A percentile compares a stretch with the other conserved stretches of the same genome.
phyloP scores from a whole-genome alignment of 2,888 invertebrate species.

The Zaprionus obscuricornis region DNA sequence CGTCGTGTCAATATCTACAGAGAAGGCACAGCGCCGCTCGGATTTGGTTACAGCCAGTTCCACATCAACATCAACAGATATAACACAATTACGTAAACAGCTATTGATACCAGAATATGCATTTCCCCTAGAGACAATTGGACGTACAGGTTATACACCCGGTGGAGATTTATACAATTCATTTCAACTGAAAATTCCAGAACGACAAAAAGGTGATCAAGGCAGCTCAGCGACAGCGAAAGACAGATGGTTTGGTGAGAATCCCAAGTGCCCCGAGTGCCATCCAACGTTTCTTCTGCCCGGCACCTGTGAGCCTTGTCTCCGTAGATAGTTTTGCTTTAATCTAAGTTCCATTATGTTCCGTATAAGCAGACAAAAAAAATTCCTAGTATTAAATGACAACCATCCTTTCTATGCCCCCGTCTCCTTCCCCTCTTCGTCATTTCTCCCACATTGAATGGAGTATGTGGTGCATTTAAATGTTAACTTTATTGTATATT shows the following conservation, averaged over 20 bases:
- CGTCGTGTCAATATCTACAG: constrained; percentile 14
- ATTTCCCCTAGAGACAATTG: constrained; percentile 85
- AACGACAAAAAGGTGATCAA: constrained; percentile 71
- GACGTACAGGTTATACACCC: constrained; percentile 85
- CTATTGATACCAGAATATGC: constrained; percentile 87
- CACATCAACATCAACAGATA: constrained; percentile 60
- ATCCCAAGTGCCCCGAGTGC: constrained; percentile 86
- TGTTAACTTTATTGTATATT: constrained; percentile 73
- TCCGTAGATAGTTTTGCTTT: constrained; percentile 83
- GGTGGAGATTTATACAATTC: constrained; percentile 85
- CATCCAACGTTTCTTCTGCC: constrained; percentile 87
- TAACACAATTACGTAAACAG: constrained; percentile 86
- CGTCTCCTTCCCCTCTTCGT: constrained; percentile 22
- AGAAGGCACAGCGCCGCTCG: constrained; percentile 78
- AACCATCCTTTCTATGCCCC: constrained; percentile 19
- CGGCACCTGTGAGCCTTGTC: constrained; percentile 87
- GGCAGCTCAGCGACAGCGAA: constrained; percentile 45
- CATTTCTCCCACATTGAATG: constrained; percentile 29
- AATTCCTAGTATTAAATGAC: constrained; percentile 46
- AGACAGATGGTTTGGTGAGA: constrained; percentile 85
- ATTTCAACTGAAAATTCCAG: constrained; percentile 85
- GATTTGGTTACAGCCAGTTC: constrained; percentile 37
- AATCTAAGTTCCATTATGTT: constrained; percentile 32
- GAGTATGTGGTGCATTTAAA: constrained; percentile 71
- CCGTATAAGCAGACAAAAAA: constrained; percentile 20